These are phyloP conservation scores for Scolopax rusticola DNA, from an alignment of 2,797 vertebrate genomes.

Conservation along the genomic window DNA sequence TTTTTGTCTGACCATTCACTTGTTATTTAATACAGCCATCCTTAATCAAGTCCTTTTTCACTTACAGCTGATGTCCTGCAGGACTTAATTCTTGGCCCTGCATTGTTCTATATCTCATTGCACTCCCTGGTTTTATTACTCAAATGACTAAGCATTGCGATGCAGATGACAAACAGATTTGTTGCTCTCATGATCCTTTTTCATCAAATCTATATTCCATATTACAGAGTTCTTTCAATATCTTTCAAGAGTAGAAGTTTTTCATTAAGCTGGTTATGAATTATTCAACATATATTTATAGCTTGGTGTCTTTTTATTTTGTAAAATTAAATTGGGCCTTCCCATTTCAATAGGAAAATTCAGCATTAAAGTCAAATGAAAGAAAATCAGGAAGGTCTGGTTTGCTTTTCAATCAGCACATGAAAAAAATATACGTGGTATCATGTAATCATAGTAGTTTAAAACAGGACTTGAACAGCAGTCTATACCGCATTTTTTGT, in stretches of 20 bases:
- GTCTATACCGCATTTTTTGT: neutral
- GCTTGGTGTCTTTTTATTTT: neutral
- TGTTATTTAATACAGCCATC: neutral
- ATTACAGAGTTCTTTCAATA: neutral
- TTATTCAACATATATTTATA: neutral
- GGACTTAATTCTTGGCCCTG: neutral
- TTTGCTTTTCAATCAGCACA: slow-evolving; percentile 23
- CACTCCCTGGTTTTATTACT: neutral
- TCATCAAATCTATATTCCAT: slow-evolving; percentile 43
- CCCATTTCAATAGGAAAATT: neutral
- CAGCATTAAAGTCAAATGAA: neutral
- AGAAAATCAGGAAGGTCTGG: slow-evolving; percentile 5
- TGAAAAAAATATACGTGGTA: neutral
- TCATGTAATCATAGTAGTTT: neutral
- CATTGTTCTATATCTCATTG: neutral
- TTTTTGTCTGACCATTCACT: neutral
- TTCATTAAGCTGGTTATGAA: neutral
- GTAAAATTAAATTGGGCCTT: neutral
- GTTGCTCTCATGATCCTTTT: neutral
- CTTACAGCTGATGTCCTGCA: slow-evolving; percentile 15
- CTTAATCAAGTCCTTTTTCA: neutral
- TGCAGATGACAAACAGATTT: slow-evolving; percentile 41
- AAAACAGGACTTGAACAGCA: neutral
- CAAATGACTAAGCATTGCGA: neutral
- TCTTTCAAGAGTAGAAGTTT: neutral